Conservation (phyloP, 1,140 invertebrate genomes). For the Lerema accius region DNA sequence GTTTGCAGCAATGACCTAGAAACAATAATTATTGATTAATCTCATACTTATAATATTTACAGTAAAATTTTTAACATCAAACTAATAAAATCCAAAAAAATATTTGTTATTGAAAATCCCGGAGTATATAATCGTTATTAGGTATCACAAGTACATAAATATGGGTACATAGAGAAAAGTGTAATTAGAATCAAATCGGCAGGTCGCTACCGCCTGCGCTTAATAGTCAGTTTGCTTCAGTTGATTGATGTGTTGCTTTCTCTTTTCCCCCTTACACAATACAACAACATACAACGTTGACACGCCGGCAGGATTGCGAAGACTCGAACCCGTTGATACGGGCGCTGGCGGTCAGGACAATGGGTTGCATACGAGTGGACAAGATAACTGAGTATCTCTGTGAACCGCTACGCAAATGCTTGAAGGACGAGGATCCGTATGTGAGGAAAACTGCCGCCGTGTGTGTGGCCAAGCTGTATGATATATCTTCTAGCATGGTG, state of each 20-base stretch:
- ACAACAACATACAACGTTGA: slow-evolving; percentile 45
- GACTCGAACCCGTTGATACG: slow-evolving; percentile 99
- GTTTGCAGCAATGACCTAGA: too few species aligned
- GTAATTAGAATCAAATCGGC: slow-evolving; percentile 37
- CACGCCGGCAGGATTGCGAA: slow-evolving; percentile 95
- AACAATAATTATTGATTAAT: too few species aligned
- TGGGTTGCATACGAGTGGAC: slow-evolving; percentile 99
- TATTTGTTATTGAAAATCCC: background rate
- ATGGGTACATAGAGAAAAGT: background rate
- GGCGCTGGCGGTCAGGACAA: slow-evolving; percentile 98
- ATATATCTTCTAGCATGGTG: slow-evolving; percentile 98
- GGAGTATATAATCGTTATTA: too few species aligned
- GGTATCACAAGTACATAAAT: background rate
- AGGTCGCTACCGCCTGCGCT: slow-evolving; percentile 64
- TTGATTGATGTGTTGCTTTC: slow-evolving; percentile 67
- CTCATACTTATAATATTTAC: too few species aligned
- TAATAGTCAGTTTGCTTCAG: slow-evolving; percentile 68
- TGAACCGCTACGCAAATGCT: slow-evolving; percentile 98
- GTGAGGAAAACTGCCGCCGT: slow-evolving; percentile 99
- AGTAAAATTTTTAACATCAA: background rate
- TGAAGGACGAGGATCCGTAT: slow-evolving; percentile 99
- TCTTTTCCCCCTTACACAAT: slow-evolving; percentile 51
- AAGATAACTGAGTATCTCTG: slow-evolving; percentile 99
- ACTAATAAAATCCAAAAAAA: background rate
- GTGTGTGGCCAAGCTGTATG: slow-evolving; percentile 99